Evolutionary conservation across 2,113 vertebrate genomes (phyloP).

Genomic region (Dicerorhinus sumatrensis): DNA sequence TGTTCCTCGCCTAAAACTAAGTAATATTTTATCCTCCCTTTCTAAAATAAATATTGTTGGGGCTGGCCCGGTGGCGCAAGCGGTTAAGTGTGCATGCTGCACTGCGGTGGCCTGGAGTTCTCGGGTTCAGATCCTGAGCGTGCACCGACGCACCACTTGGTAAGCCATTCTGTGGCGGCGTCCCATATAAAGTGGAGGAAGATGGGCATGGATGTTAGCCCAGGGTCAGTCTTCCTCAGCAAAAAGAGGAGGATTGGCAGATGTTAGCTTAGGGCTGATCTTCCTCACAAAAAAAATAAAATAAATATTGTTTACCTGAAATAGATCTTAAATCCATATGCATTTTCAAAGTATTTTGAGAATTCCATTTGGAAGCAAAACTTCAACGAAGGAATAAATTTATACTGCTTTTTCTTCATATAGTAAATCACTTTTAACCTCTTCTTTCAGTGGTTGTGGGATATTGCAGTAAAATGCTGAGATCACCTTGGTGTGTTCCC

Average conservation of each 20-base stretch:
- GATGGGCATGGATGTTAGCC: too few species aligned
- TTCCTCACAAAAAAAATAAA: not conserved
- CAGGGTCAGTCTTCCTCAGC: too few species aligned
- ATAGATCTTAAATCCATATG: conserved; percentile 64
- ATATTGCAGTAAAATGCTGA: conserved; percentile 62
- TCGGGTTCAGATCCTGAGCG: too few species aligned
- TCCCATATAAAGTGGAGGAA: too few species aligned
- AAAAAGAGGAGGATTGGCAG: too few species aligned
- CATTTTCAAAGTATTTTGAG: conserved; percentile 60
- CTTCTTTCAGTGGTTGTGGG: conserved; percentile 19
- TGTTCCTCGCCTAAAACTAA: conserved; percentile 11
- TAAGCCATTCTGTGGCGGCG: too few species aligned
- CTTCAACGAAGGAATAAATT: conserved; percentile 63
- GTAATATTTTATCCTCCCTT: conserved; percentile 41
- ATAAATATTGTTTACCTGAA: conserved; percentile 55
- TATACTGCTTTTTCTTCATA: conserved; percentile 60
- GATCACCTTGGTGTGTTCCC: conserved; percentile 72
- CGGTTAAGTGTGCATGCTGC: too few species aligned
- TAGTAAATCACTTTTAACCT: conserved; percentile 38
- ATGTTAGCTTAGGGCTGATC: too few species aligned
- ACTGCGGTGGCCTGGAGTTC: too few species aligned
- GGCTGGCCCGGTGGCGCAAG: too few species aligned
- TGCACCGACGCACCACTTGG: too few species aligned
- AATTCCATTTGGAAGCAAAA: conserved; percentile 61
- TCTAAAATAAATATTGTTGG: conserved; percentile 57